phyloP scores from a whole-genome alignment of 35 echinoderm and acorn worm species.

The Apostichopus japonicus region DNA sequence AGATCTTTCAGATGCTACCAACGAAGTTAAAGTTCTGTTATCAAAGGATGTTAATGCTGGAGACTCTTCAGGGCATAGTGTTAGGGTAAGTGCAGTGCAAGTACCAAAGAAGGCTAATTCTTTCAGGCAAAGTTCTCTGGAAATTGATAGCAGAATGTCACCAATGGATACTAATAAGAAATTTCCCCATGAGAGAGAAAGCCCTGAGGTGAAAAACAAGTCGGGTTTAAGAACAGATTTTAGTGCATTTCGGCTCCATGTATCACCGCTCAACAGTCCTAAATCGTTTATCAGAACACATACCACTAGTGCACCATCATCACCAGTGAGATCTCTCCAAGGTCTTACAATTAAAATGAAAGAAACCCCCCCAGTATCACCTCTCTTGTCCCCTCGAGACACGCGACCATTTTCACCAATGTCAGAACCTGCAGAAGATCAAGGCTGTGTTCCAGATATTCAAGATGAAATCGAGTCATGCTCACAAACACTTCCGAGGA shows the following conservation, averaged over 20 bases:
- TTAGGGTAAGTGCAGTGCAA: constrained; percentile 49
- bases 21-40: constrained; percentile 54
- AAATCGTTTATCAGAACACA: constrained; percentile 33
- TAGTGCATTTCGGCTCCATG: constrained; percentile 41
- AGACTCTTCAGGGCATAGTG: constrained; percentile 30
- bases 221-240: constrained; percentile 50
- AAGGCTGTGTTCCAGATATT: constrained; percentile 56
- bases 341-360: constrained; percentile 56
- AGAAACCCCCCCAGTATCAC: constrained; percentile 20
- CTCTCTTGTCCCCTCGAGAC: constrained; percentile 33
- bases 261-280: constrained; percentile 33
- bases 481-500: constrained; percentile 37
- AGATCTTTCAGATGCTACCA: constrained; percentile 61
- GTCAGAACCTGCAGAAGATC: constrained; percentile 62
- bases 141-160: constrained; percentile 18
- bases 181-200: neutral
- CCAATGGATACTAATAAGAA: constrained; percentile 48
- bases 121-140: constrained; percentile 55
- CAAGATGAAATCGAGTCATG: constrained; percentile 45
- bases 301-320: constrained; percentile 56
- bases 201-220: neutral
- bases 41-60: constrained; percentile 12
- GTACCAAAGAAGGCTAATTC: constrained; percentile 30
- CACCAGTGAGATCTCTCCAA: constrained; percentile 46
- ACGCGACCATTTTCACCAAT: constrained; percentile 51